These are phyloP conservation scores for Laothoe populi DNA, from an alignment of 2,888 invertebrate species.

Conservation along the genomic window DNA sequence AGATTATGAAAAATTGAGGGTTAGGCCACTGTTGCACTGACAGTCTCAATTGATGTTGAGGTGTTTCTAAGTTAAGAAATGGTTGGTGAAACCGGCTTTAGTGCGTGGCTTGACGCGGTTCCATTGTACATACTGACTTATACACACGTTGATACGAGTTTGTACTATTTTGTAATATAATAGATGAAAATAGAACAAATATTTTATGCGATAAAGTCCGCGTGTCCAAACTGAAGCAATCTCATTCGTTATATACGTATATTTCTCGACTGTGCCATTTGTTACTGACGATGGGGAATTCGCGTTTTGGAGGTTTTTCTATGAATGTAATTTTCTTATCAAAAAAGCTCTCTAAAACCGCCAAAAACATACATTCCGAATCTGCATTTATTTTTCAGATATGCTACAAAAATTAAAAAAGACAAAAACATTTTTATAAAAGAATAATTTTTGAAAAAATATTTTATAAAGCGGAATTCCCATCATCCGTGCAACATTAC, in stretches of 20 bases:
- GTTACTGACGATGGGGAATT: not conserved
- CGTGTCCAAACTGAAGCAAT: constrained; percentile 2
- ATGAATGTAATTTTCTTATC: too few relatives aligned
- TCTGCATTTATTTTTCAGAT: not conserved
- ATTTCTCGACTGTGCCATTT: constrained; percentile 7
- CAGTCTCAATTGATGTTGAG: too few relatives aligned
- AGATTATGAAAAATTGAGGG: too few relatives aligned
- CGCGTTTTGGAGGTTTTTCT: too few relatives aligned
- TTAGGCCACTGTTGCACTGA: too few relatives aligned
- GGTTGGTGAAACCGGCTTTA: not conserved
- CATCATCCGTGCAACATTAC: not conserved
- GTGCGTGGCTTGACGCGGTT: constrained; percentile 1
- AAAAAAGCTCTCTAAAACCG: not conserved
- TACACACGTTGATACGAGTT: constrained; percentile 19
- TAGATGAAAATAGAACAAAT: constrained; percentile 7
- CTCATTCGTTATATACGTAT: constrained; percentile 11
- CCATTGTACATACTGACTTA: constrained; percentile 19
- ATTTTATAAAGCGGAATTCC: not conserved
- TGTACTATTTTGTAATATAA: constrained; percentile 22
- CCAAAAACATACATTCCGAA: constrained; percentile 1
- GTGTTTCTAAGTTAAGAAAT: not conserved
- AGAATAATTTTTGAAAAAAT: not conserved
- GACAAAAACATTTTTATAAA: too few relatives aligned
- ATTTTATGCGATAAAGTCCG: not conserved
- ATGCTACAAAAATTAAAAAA: not conserved